Base-by-base conservation (phyloP, 1,140 invertebrate species). In the Maconellicoccus hirsutus region DNA sequence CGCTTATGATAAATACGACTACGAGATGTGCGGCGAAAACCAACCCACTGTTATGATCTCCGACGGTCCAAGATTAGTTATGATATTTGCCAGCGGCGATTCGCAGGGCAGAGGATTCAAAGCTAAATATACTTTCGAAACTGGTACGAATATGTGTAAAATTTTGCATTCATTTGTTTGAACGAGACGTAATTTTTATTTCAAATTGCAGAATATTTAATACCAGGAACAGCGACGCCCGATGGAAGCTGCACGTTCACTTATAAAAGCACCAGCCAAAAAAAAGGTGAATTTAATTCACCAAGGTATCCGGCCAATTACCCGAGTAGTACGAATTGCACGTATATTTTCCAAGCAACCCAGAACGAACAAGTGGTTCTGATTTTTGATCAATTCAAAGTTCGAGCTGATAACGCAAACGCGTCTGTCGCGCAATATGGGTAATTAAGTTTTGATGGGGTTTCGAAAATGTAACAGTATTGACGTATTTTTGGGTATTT, bases 241-340 rank as follows among this genome's bases (percentile, higher is more conserved):
- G 89, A 92, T 76, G 92, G 92, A 72, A 88, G 85, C 73, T 98
- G 96, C 79, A 87, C 86, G 61, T 98, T 97, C 79, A 90, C 90
- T 0, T 98, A 97, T 81, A 84, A 86, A 71, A 96, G 93, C 79
- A 86, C 86, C 72, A 89, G 87, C 59, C 85, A 87, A 74, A 94
- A 94, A 78, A 84, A 85, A 69, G 95, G 95, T 19, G 90, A 93
- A 75, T 93, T 98, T 78, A 98, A 98, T 80, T 96, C 94, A 19
- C 96, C 96, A 12, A 86, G 94, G 59, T 93, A 96, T 85, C 95
- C 95, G 75, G 89, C 90, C 77, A 95, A 94, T 81, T 98, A 98
- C 84, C 94, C 94, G 69, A 92, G 91, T 75, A 88, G 89, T 77
- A 93, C 90, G 27, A 92, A 92, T 81, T 98, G 96, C 83, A 92